These are phyloP conservation scores for Cosmia trapezina DNA, from an alignment of 2,888 invertebrate species.

Conservation along the genomic window DNA sequence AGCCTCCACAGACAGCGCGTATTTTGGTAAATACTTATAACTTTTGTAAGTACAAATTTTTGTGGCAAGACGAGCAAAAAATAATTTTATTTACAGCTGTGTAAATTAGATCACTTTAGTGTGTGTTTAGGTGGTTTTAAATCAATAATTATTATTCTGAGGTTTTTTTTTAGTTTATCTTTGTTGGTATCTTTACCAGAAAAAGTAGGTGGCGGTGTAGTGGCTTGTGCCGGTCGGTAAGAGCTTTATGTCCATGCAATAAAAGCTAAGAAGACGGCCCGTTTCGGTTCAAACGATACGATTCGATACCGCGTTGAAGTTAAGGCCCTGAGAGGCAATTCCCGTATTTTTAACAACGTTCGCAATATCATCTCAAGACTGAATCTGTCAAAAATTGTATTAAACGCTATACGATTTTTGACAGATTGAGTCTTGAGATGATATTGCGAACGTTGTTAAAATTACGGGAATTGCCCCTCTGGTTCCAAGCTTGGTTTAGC, in stretches of 20 bases:
- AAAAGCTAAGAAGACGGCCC: neutral
- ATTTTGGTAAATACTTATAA: neutral
- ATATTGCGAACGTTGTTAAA: no score
- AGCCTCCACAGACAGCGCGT: no score
- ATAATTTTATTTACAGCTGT: neutral
- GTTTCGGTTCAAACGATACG: neutral
- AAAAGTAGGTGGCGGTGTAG: neutral
- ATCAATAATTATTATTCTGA: neutral
- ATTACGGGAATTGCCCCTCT: no score
- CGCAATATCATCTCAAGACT: no score
- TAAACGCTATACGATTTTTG: no score
- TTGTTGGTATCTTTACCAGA: neutral
- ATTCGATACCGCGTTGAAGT: neutral
- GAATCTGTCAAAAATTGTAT: no score
- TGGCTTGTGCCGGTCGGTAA: neutral
- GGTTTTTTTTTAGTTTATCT: neutral
- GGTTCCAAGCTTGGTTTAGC: no score
- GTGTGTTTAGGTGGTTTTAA: neutral
- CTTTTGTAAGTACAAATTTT: neutral
- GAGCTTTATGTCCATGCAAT: neutral
- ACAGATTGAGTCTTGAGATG: no score
- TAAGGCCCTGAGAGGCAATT: no score
- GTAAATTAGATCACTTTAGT: conserved; percentile 3
- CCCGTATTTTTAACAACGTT: no score
- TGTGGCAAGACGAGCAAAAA: neutral